A percentile compares a stretch with the other conserved stretches of the same genome.
These are phyloP conservation scores for Herminia tarsipennalis DNA, from an alignment of 2,888 invertebrate genomes.

Conservation along the genomic window DNA sequence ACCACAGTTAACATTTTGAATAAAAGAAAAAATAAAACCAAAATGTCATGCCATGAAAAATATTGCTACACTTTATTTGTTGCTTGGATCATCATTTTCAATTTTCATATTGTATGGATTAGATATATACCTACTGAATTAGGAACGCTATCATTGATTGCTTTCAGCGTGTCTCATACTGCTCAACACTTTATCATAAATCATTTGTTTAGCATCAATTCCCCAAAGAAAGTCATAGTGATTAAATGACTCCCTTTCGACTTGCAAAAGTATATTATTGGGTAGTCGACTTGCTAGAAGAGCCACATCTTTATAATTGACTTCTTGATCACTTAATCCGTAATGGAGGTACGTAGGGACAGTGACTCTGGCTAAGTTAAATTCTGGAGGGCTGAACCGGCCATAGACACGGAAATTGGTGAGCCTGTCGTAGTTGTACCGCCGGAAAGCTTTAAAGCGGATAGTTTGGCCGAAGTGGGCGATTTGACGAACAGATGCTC, in stretches of 20 bases:
- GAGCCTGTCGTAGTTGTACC: slow-evolving; percentile 48
- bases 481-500: slow-evolving; percentile 58
- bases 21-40: too few species aligned
- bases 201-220: slow-evolving; percentile 35
- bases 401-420: slow-evolving; percentile 54
- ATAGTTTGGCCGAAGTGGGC: slow-evolving; percentile 58
- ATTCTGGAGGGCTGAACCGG: slow-evolving; percentile 48
- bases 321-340: slow-evolving; percentile 45
- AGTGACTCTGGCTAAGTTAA: slow-evolving; percentile 50
- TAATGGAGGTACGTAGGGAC: slow-evolving; percentile 55
- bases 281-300: slow-evolving; percentile 40
- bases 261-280: slow-evolving; percentile 33
- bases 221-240: slow-evolving; percentile 65
- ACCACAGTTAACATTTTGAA: too few species aligned
- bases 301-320: slow-evolving; percentile 48
- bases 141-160: too few species aligned
- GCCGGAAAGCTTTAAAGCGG: slow-evolving; percentile 45
- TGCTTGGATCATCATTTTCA: too few species aligned
- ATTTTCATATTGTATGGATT: too few species aligned
- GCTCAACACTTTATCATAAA: slow-evolving; percentile 46
- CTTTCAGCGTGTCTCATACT: slow-evolving; percentile 48
- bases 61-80: too few species aligned
- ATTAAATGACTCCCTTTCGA: slow-evolving; percentile 45
- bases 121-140: too few species aligned
- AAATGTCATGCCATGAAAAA: too few species aligned